Percentiles rank a stretch among this genome's conserved stretches.
These are phyloP conservation scores for Aspidapion aeneum DNA, from an alignment of 2,888 invertebrate genomes.

Conservation along the genomic window DNA sequence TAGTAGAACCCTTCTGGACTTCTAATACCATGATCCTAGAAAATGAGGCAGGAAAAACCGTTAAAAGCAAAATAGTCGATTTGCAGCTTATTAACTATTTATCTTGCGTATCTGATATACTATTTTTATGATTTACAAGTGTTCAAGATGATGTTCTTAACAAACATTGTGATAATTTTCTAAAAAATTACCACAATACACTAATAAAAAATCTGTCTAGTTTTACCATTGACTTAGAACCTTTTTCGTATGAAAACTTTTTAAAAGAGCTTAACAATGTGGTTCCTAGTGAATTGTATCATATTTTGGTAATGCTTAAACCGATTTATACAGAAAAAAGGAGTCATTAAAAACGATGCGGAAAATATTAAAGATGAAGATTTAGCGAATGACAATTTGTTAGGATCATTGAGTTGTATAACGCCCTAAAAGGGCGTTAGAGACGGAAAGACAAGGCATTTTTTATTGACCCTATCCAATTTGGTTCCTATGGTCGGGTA, in stretches of 20 bases:
- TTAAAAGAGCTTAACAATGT: background rate
- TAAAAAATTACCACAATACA: conserved; percentile 47
- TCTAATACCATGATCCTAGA: conserved; percentile 56
- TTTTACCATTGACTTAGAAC: background rate
- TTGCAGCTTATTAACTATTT: conserved; percentile 54
- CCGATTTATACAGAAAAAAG: background rate
- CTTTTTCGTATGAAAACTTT: background rate
- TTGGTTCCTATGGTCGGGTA: no score
- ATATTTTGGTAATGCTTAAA: background rate
- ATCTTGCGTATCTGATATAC: conserved; percentile 52
- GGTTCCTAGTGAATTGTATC: background rate
- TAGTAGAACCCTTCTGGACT: conserved; percentile 58
- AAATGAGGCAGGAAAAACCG: conserved; percentile 46
- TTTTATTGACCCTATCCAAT: no score
- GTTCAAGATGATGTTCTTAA: conserved; percentile 46
- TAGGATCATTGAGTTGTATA: no score
- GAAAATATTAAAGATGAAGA: background rate
- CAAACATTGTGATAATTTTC: conserved; percentile 48
- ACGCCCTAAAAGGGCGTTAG: no score
- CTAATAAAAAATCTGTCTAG: background rate
- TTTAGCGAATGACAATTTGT: background rate
- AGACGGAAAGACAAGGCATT: no score
- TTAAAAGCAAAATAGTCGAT: conserved; percentile 55
- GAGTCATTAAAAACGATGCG: background rate
- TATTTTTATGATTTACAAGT: conserved; percentile 55